Evolutionary conservation across 2,797 vertebrate genomes (phyloP).

Genomic region (Balearica regulorum): DNA sequence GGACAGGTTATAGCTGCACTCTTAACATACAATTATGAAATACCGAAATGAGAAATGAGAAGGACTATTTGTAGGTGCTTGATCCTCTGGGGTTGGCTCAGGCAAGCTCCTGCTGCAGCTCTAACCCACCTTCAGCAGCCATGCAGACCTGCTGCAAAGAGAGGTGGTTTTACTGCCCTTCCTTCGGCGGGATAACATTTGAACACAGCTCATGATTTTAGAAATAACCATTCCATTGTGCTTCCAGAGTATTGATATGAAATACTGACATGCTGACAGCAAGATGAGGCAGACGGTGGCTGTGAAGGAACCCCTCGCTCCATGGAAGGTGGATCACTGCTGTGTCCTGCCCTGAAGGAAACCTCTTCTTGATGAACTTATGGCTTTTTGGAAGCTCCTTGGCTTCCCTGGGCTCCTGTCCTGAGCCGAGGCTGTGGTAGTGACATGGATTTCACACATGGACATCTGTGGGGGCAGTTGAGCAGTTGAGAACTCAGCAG

Average conservation of each 20-base stretch:
- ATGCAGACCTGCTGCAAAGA: neutral
- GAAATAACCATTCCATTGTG: neutral
- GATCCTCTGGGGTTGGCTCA: neutral
- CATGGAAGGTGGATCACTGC: neutral
- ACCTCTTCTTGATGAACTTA: neutral
- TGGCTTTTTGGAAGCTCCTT: neutral
- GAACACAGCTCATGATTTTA: rapidly evolving
- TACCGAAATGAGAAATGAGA: neutral
- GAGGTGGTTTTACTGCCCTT: neutral
- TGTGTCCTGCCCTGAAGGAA: neutral
- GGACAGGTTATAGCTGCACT: neutral
- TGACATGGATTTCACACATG: neutral
- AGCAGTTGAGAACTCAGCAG: neutral
- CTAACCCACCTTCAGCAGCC: neutral
- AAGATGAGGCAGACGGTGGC: neutral
- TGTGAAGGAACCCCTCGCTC: neutral
- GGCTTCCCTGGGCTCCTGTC: neutral
- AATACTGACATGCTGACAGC: neutral
- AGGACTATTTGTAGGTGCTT: neutral
- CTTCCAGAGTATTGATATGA: neutral
- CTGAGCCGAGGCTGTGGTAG: neutral
- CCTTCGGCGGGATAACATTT: neutral
- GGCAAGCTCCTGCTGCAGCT: neutral
- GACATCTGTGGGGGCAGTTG: rapidly evolving
- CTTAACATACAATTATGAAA: neutral